Conservation (phyloP, 2,797 vertebrate genomes). For the Pseudochirops corinnae region DNA sequence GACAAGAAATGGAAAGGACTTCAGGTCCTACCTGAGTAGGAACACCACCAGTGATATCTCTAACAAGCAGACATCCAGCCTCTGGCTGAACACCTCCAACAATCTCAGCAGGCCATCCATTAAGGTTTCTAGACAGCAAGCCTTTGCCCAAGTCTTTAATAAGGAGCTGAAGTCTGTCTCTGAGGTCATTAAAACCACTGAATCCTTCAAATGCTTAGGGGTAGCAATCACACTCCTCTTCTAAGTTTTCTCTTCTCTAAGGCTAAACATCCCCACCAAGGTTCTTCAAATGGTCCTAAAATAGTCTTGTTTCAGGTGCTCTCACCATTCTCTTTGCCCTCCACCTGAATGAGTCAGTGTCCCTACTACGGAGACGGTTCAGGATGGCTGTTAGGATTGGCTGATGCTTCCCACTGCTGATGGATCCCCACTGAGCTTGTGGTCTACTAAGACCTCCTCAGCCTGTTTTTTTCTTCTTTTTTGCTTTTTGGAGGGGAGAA, state of each 20-base stretch:
- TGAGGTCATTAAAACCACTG: not conserved
- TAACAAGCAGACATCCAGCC: not conserved
- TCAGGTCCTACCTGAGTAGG: not conserved
- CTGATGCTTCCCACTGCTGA: too few relatives aligned
- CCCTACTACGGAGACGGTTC: too few relatives aligned
- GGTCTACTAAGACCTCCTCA: too few relatives aligned
- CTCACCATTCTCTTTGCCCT: too few relatives aligned
- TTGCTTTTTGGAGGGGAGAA: too few relatives aligned
- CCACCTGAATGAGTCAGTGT: too few relatives aligned
- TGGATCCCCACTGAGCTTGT: too few relatives aligned
- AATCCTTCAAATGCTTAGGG: not conserved
- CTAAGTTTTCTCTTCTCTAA: not conserved
- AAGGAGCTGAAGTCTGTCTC: too few relatives aligned
- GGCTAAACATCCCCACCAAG: not conserved
- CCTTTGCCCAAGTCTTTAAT: not conserved
- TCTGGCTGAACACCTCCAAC: not conserved
- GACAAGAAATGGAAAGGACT: not conserved
- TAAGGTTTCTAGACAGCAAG: not conserved
- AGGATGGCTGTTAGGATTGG: too few relatives aligned
- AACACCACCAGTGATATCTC: not conserved
- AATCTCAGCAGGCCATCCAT: not conserved
- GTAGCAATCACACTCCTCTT: not conserved
- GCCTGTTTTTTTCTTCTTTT: too few relatives aligned
- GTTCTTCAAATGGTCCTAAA: too few relatives aligned
- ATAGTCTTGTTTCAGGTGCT: too few relatives aligned